These are phyloP conservation scores for Caenorhabditis angaria DNA, from an alignment of 2,888 invertebrate genomes.

Conservation along the genomic window DNA sequence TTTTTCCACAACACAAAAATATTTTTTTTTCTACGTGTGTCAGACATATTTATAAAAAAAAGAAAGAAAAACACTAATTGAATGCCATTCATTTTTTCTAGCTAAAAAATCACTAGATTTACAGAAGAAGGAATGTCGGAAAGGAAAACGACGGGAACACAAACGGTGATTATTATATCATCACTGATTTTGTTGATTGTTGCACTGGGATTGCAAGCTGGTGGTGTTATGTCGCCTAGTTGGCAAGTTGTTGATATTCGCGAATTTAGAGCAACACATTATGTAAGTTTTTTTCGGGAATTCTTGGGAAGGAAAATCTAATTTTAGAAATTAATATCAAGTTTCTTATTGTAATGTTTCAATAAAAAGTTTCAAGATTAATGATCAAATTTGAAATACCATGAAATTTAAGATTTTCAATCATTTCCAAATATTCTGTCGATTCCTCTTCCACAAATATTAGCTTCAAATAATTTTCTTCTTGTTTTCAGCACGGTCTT, in stretches of 20 bases:
- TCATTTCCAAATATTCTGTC: no score
- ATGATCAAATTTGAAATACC: no score
- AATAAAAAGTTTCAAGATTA: conserved; percentile 1
- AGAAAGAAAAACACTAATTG: no score
- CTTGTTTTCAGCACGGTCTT: conserved; percentile 66
- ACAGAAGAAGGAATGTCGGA: conserved; percentile 35
- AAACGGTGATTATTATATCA: conserved; percentile 44
- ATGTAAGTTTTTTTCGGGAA: conserved; percentile 54
- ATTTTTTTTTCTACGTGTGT: no score
- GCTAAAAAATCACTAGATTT: conserved; percentile 5
- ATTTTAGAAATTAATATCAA: neutral
- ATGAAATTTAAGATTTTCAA: no score
- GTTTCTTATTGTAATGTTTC: neutral
- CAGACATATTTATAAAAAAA: no score
- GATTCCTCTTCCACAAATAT: no score
- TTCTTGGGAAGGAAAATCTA: neutral
- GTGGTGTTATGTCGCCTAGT: conserved; percentile 67
- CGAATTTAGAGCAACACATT: conserved; percentile 70
- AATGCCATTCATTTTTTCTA: neutral
- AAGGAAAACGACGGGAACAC: conserved; percentile 29
- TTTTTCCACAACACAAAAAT: no score
- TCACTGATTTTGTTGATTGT: conserved; percentile 61
- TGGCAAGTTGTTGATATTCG: conserved; percentile 71
- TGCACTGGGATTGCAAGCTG: conserved; percentile 62
- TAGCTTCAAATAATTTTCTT: neutral